These are phyloP conservation scores for Mesorhabditis spiculigera DNA, from an alignment of 2,888 invertebrate genomes.

Conservation along the genomic window DNA sequence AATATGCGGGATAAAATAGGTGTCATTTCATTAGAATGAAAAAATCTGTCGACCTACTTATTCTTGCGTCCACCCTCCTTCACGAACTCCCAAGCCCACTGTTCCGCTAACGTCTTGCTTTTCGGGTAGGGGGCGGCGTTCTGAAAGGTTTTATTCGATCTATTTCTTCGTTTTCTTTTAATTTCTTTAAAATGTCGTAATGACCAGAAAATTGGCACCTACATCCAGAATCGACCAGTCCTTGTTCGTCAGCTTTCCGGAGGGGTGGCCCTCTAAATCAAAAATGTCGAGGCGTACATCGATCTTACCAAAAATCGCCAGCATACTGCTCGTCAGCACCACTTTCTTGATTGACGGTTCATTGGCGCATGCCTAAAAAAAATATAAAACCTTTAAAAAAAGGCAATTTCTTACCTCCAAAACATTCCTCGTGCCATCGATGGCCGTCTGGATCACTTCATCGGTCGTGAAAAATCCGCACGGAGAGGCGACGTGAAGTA, in stretches of 20 bases:
- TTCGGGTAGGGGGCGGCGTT: not conserved
- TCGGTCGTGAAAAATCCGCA: not conserved
- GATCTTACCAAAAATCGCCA: conserved; percentile 2
- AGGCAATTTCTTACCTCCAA: not conserved
- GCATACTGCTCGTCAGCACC: conserved; percentile 1
- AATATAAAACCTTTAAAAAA: not conserved
- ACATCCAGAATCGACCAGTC: conserved; percentile 6
- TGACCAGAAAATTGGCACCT: not conserved
- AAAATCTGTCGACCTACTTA: no score
- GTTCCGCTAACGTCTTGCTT: not conserved
- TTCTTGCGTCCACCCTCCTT: not conserved
- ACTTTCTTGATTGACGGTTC: not conserved
- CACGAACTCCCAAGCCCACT: not conserved
- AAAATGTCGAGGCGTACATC: not conserved
- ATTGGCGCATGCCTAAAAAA: not conserved
- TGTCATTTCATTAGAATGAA: no score
- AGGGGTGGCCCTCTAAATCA: not conserved
- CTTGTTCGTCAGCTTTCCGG: not conserved
- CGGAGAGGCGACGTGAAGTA: not conserved
- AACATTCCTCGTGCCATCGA: conserved; percentile 4
- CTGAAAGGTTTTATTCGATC: not conserved
- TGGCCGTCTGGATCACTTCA: not conserved
- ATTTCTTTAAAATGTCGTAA: not conserved
- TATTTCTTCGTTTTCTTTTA: not conserved
- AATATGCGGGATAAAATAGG: no score